A percentile compares a stretch with the other conserved stretches of the same genome.
Evolutionary conservation across 2,113 vertebrate genomes (phyloP).

Genomic region (Telmatochromis sp.): DNA sequence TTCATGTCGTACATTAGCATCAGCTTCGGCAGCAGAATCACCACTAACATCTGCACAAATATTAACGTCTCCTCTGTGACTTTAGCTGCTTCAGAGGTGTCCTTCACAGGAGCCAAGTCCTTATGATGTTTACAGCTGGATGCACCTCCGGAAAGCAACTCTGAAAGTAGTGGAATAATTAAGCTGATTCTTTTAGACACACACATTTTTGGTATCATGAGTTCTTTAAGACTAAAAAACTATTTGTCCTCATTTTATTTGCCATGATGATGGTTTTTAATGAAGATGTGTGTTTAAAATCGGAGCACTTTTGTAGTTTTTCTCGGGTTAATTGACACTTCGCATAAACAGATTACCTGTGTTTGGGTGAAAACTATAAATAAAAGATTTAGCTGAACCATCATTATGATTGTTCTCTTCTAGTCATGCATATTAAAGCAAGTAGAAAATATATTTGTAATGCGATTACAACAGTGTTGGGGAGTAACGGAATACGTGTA

Average conservation of each 20-base stretch:
- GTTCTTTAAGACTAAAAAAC: not conserved
- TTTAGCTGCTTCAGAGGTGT: not conserved
- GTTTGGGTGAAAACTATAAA: not conserved
- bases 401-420: not conserved
- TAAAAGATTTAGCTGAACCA: not conserved
- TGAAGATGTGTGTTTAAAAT: not conserved
- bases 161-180: not conserved
- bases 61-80: not conserved
- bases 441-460: not conserved
- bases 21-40: not conserved
- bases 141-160: not conserved
- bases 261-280: not conserved
- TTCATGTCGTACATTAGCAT: not conserved
- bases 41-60: not conserved
- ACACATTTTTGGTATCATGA: not conserved
- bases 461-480: not conserved
- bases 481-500: not conserved
- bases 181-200: not conserved
- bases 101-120: not conserved
- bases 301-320: not conserved
- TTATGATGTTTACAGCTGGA: not conserved
- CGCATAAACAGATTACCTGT: not conserved
- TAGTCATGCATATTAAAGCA: not conserved
- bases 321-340: not conserved
- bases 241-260: not conserved